Percentiles rank a stretch among this genome's conserved stretches.
Evolutionary conservation across 2,797 vertebrate genomes (phyloP).

Genomic region (Catostomus latipinnis): DNA sequence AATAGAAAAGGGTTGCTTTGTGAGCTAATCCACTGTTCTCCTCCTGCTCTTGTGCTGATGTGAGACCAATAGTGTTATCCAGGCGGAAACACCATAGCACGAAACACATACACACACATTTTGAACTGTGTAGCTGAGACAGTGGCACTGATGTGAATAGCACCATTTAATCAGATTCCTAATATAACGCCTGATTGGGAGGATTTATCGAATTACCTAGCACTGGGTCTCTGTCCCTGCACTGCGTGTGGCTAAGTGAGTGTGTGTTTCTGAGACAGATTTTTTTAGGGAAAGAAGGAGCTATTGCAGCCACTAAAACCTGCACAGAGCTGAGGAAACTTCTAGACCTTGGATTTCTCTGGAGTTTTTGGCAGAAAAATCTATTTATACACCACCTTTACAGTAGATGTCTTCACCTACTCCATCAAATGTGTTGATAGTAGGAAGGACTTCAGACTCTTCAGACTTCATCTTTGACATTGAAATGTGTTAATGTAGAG

Average conservation of each 20-base stretch:
- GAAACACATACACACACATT: slow-evolving; percentile 33
- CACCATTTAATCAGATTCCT: slow-evolving; percentile 74
- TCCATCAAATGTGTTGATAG: not conserved
- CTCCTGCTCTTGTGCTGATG: slow-evolving; percentile 73
- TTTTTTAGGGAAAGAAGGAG: slow-evolving; percentile 5
- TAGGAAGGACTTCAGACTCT: not conserved
- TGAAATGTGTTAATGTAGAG: not conserved
- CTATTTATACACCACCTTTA: not conserved
- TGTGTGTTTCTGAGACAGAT: not conserved
- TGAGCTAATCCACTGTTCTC: slow-evolving; percentile 69
- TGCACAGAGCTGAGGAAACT: not conserved
- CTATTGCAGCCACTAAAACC: not conserved
- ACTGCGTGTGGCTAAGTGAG: slow-evolving; percentile 16
- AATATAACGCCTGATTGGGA: slow-evolving; percentile 57
- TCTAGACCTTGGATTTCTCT: not conserved
- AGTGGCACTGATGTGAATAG: slow-evolving; percentile 67
- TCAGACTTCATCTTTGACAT: not conserved
- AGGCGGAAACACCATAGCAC: slow-evolving; percentile 57
- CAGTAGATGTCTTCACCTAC: not conserved
- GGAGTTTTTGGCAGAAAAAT: not conserved
- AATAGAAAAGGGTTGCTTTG: slow-evolving; percentile 47
- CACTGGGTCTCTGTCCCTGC: slow-evolving; percentile 50
- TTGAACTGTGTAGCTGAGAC: slow-evolving; percentile 53
- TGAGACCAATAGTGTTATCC: slow-evolving; percentile 82
- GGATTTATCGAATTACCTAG: slow-evolving; percentile 71